Base-by-base conservation (phyloP, 2,888 invertebrate genomes). In the Mythimna albipuncta region DNA sequence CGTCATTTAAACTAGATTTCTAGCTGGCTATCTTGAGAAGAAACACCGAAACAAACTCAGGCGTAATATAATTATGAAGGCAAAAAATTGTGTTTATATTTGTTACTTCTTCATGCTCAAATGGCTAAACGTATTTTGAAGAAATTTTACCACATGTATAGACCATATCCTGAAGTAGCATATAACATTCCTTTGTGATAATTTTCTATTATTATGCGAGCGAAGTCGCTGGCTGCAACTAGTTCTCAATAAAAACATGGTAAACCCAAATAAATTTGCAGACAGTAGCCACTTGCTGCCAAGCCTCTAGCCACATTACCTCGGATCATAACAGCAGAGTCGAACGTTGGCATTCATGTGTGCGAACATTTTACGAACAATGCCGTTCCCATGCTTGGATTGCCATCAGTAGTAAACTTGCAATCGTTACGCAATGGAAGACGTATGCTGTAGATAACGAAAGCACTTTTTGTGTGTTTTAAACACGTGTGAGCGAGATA, bases 341-440 rank as follows among this genome's bases (percentile, higher is more conserved):
- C 58, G 47, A 90, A 89, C 85, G 90, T 87, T 90, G 89, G 91
- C 91, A 93, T 94, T 93, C 93, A 91, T 91, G 93, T 95, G 94
- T 95, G 95, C 92, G 95, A 95, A 94, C 91, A 85, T 86, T 87
- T 80, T 84, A 82, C 77, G 79, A 91, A 94, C 94, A 94, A 94
- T 94, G 7, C 83, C 82, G 84, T 94, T 94, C 95, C 91, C 95
- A 94, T 93, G 93, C 92, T 92, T 92, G 90, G 94, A 94, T 95
- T 93, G 93, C 90, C 93, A 94, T 94, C 94, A 85, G 87, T 88
- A 84, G 91, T 94, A 93, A 94, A 94, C 93, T 93, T 93, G 93
- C 91, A 90, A 90, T 82, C 79, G 87, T 95, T 95, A 92, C 93
- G 95, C 94, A 95, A 96, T 80, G 71, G 93, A 93, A 94, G 94